Conservation (phyloP, 2,113 vertebrate genomes). For the Coryphaenoides rupestris region DNA sequence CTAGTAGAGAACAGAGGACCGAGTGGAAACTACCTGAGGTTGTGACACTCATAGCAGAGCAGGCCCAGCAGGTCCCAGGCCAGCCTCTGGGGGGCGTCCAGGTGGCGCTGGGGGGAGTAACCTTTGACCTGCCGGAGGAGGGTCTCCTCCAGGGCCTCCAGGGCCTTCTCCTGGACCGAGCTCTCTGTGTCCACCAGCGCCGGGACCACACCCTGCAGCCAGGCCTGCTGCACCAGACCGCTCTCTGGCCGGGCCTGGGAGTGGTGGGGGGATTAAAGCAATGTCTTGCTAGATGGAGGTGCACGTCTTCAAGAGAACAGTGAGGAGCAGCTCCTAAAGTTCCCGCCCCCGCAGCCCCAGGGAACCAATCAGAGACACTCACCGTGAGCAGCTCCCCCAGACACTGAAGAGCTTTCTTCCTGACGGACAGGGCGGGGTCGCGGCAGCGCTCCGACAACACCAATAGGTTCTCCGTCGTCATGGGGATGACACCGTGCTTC, state of each 20-base stretch:
- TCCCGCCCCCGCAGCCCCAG: too few relatives aligned
- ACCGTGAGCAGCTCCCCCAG: conserved; percentile 87
- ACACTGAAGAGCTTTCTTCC: conserved; percentile 87
- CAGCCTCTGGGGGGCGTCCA: conserved; percentile 72
- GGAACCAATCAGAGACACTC: conserved; percentile 43
- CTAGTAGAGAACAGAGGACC: too few relatives aligned
- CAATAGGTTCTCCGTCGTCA: conserved; percentile 71
- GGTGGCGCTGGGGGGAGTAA: conserved; percentile 36
- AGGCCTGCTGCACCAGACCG: conserved; percentile 79
- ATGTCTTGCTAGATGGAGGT: too few relatives aligned
- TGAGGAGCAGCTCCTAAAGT: too few relatives aligned
- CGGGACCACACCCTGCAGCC: conserved; percentile 82
- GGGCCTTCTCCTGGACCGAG: conserved; percentile 85
- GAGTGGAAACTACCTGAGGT: conserved; percentile 73
- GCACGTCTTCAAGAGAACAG: too few relatives aligned
- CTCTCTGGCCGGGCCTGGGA: conserved; percentile 71
- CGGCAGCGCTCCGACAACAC: conserved; percentile 83
- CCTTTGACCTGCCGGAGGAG: conserved; percentile 79
- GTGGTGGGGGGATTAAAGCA: neutral
- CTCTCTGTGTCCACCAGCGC: conserved; percentile 81
- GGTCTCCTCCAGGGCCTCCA: conserved; percentile 84
- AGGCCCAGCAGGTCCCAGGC: conserved; percentile 84
- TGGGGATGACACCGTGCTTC: conserved; percentile 72
- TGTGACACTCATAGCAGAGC: conserved; percentile 76
- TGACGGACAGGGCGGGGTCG: conserved; percentile 86